Conservation (phyloP, 2,888 invertebrate species). For the Andrena bucephala region DNA sequence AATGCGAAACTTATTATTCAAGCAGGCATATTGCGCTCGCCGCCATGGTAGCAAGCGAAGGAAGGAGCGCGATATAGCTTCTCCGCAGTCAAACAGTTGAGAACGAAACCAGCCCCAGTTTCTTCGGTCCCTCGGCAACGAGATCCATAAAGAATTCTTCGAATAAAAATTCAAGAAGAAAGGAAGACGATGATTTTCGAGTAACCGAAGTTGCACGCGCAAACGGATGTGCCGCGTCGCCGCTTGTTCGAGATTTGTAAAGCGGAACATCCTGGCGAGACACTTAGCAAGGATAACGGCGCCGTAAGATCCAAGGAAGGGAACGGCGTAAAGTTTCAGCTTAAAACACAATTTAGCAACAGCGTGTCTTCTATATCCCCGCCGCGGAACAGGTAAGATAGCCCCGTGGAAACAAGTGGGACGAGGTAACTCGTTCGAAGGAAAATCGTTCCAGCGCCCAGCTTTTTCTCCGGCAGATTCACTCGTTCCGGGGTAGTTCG, state of each 20-base stretch:
- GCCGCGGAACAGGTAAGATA: conserved; percentile 63
- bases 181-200: conserved; percentile 3
- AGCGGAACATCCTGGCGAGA: conserved; percentile 56
- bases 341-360: conserved; percentile 74
- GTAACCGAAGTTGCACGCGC: background rate
- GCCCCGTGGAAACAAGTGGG: conserved; percentile 59
- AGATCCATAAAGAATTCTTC: too few species aligned
- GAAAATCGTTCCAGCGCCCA: conserved; percentile 60
- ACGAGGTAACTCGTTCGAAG: conserved; percentile 63
- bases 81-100: too few species aligned
- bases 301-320: conserved; percentile 50
- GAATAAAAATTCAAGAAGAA: background rate
- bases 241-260: conserved; percentile 63
- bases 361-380: conserved; percentile 69
- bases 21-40: too few species aligned
- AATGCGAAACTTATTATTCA: too few species aligned
- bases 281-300: conserved; percentile 69
- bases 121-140: too few species aligned
- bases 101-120: too few species aligned
- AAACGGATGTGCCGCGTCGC: conserved; percentile 1
- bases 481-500: conserved; percentile 28
- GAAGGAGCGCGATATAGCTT: too few species aligned
- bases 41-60: too few species aligned
- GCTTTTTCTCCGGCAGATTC: conserved; percentile 58
- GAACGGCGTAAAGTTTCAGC: conserved; percentile 65